phyloP scores from a whole-genome alignment of 1,140 invertebrate species.

The Oncopodura yosiiana region DNA sequence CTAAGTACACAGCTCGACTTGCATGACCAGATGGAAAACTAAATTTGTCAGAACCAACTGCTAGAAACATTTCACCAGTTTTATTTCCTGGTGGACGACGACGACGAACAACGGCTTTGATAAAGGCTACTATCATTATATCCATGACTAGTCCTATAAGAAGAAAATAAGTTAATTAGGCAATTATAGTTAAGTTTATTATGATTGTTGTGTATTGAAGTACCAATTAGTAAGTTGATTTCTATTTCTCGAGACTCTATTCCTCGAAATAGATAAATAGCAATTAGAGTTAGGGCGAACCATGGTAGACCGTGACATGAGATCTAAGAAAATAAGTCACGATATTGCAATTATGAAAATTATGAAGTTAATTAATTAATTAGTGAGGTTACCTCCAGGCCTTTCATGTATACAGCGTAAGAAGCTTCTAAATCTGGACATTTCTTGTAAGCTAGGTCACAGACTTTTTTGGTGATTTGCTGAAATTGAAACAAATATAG shows the following conservation, averaged over 20 bases:
- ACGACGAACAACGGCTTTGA: conserved; percentile 69
- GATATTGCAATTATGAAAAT: conserved; percentile 9
- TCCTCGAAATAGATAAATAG: conserved; percentile 60
- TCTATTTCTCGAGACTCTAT: conserved; percentile 61
- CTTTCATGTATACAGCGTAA: conserved; percentile 43
- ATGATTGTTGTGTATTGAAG: conserved; percentile 23
- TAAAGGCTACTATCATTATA: conserved; percentile 64
- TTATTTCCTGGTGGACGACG: conserved; percentile 51
- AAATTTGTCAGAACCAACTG: conserved; percentile 69
- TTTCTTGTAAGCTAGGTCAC: conserved; percentile 47
- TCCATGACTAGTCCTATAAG: conserved; percentile 73
- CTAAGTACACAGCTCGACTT: conserved; percentile 68
- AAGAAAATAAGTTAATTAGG: conserved; percentile 5
- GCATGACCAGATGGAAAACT: conserved; percentile 95
- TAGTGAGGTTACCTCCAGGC: conserved; percentile 62
- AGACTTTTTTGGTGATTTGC: conserved; percentile 53
- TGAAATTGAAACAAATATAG: no score
- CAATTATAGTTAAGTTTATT: conserved; percentile 2
- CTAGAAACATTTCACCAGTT: conserved; percentile 50
- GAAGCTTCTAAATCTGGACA: conserved; percentile 37
- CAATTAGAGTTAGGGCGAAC: conserved; percentile 59
- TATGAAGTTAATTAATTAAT: no score
- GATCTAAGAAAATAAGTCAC: conserved; percentile 47
- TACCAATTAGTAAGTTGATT: conserved; percentile 75
- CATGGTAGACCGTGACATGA: conserved; percentile 84